Evolutionary conservation across 2,888 invertebrate species (phyloP), one percentile per base, ranked within the genome.

Genomic region (Cerastis rubricosa): DNA sequence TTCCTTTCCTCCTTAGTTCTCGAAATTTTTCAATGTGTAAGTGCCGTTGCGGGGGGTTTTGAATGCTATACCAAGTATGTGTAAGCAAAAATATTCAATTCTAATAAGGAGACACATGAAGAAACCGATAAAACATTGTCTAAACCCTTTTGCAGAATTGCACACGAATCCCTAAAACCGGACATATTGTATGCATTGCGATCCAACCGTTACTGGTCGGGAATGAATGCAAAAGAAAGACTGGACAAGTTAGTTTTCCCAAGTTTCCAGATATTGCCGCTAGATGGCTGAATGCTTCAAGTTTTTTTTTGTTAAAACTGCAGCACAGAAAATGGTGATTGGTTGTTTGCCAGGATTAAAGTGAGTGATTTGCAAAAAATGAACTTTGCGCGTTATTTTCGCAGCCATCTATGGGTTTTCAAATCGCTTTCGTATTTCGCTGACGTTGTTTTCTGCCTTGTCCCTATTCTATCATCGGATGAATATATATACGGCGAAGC

Each of bases 141-240:
- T 7, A 0, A 14, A 57, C 35, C 6, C 4, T 3, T 6, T 19
- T 14, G 0, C 35, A 54, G 11, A 80, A 49, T 49, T 22, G n/a
- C 74, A 54, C 1, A 35, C 40, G 68, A 54, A 25, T 45, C 76
- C 64, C 78, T 71, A 70, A 83, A 83, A 75, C 64, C 54, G 63
- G 35, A 78, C 71, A 77, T 76, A 61, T 54, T 80, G 82, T 82
- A 86, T 86, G 87, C 83, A 87, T 81, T 88, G 83, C 83, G 76
- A 84, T 86, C 40, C 12, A 73, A 73, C 61, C 14, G 85, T 83
- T 82, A 83, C 84, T 83, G 81, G 76, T 70, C 45, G 79, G 66
- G 73, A 85, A 74, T 66, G 75, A 83, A 86, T 76, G 75, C 69
- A 88, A 87, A 85, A 85, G 66, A 71, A 78, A 63, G 22, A 81